Evolutionary conservation across 2,797 vertebrate species (phyloP).

Genomic region (Leuciscus waleckii): DNA sequence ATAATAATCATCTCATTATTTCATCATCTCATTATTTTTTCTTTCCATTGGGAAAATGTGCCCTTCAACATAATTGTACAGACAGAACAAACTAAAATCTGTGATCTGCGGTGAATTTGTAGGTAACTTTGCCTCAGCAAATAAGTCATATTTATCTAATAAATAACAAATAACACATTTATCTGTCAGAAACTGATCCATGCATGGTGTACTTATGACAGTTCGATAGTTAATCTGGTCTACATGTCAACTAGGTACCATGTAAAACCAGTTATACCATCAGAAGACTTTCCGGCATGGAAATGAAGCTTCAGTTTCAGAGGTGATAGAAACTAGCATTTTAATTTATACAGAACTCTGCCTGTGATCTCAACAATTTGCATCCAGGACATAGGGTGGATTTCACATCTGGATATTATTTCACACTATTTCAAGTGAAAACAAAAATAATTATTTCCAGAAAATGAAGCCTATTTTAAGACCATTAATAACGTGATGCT

Average conservation of each 20-base stretch:
- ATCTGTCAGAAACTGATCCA: neutral
- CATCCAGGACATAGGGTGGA: neutral
- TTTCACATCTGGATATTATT: neutral
- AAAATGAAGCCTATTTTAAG: neutral
- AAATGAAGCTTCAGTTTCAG: neutral
- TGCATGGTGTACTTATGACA: neutral
- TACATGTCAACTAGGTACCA: neutral
- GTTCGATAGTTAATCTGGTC: neutral
- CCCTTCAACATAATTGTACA: neutral
- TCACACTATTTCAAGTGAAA: neutral
- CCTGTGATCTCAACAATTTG: neutral
- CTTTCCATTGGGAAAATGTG: neutral
- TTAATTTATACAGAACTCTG: neutral
- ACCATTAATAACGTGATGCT: too few relatives aligned
- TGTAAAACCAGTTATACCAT: neutral
- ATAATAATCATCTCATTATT: constrained; percentile 11
- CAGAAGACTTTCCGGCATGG: neutral
- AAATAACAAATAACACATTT: neutral
- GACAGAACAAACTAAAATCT: neutral
- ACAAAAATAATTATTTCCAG: neutral
- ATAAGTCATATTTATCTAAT: neutral
- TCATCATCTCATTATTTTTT: constrained; percentile 1
- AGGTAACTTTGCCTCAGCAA: neutral
- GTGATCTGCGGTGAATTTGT: neutral
- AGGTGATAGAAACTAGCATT: neutral